phyloP scores from a whole-genome alignment of 2,113 vertebrate species.

The Oplegnathus fasciatus region DNA sequence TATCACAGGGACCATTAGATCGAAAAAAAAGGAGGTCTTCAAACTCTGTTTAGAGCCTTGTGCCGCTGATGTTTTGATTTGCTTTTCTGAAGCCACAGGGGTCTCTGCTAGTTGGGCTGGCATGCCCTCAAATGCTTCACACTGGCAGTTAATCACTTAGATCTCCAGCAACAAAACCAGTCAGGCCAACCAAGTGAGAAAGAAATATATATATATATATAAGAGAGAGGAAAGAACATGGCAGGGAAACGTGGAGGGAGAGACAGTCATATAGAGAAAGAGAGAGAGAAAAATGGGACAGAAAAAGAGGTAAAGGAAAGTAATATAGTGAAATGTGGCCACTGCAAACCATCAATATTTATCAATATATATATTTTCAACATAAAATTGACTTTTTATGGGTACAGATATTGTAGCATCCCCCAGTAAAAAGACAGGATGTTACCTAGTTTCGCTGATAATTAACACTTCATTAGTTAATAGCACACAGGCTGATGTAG shows the following conservation, averaged over 20 bases:
- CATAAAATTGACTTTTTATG: not conserved
- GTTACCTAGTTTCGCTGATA: too few species aligned
- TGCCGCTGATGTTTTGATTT: conserved; percentile 58
- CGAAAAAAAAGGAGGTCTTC: conserved; percentile 54
- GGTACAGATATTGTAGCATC: not conserved
- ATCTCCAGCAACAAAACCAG: conserved; percentile 58
- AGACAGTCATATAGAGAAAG: not conserved
- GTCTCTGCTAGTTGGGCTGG: conserved; percentile 61
- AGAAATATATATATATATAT: conserved; percentile 11
- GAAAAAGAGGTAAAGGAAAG: not conserved
- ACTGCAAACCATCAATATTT: not conserved
- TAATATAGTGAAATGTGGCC: not conserved
- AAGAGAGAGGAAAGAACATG: conserved; percentile 24
- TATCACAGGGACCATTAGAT: conserved; percentile 72
- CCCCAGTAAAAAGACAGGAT: not conserved
- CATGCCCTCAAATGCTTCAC: conserved; percentile 62
- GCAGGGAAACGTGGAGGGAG: not conserved
- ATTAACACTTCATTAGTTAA: too few species aligned
- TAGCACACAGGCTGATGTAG: too few species aligned
- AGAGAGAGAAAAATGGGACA: not conserved
- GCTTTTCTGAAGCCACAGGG: conserved; percentile 59
- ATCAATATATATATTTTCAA: too few species aligned
- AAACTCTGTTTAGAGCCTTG: conserved; percentile 55
- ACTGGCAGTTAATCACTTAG: conserved; percentile 71
- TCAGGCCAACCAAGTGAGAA: conserved; percentile 46